A percentile compares a stretch with the other conserved stretches of the same genome.
phyloP scores from a whole-genome alignment of 2,797 vertebrate species.

The Ambastaia sidthimunki region DNA sequence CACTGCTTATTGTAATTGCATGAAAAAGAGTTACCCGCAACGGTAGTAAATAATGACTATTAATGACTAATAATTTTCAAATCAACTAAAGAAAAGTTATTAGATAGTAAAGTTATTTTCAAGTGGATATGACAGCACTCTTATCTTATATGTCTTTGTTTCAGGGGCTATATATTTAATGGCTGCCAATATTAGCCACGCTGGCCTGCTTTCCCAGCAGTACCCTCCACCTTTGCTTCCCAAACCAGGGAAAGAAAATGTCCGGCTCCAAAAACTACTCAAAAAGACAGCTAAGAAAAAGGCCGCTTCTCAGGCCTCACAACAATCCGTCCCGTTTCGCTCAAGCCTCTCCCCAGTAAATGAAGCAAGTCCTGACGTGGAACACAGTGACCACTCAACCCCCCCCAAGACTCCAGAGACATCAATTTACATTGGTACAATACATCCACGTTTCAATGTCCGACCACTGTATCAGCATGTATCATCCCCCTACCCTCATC shows the following conservation, averaged over 20 bases:
- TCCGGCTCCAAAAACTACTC: constrained; percentile 86
- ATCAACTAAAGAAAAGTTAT: no score
- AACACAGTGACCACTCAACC: constrained; percentile 81
- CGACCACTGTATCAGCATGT: constrained; percentile 76
- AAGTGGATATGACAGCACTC: constrained; percentile 1
- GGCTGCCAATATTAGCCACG: constrained; percentile 74
- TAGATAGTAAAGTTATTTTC: no score
- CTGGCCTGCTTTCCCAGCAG: constrained; percentile 73
- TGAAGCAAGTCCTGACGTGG: constrained; percentile 89
- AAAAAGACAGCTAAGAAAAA: constrained; percentile 87
- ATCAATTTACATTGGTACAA: constrained; percentile 56
- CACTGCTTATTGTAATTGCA: no score
- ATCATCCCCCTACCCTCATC: constrained; percentile 80
- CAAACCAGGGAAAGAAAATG: constrained; percentile 91
- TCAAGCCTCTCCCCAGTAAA: constrained; percentile 92
- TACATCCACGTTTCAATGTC: constrained; percentile 71
- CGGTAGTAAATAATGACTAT: no score
- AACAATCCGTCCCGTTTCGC: constrained; percentile 78
- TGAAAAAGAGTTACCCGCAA: no score
- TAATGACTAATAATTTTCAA: no score
- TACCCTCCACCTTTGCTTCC: constrained; percentile 88
- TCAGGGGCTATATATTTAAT: constrained; percentile 81
- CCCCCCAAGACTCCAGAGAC: constrained; percentile 77
- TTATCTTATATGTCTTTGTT: constrained; percentile 45
- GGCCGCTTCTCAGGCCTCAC: constrained; percentile 64